Percentiles rank a stretch among this genome's conserved stretches.
Conservation (phyloP, 2,888 invertebrate species). For the Orgyia antiqua region DNA sequence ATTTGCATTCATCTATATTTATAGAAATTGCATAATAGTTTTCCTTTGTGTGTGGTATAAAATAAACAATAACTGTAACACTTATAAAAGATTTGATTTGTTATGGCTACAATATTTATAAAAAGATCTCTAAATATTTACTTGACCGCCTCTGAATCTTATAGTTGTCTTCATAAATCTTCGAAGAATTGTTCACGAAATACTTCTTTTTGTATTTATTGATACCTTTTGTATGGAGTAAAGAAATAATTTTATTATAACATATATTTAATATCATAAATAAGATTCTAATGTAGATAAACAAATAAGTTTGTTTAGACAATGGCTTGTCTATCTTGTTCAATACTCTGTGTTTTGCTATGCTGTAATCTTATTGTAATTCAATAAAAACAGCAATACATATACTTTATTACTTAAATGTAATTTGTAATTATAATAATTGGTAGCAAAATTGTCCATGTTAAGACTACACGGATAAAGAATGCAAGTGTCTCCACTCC, state of each 20-base stretch:
- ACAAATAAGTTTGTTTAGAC: not conserved
- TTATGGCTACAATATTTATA: conserved; percentile 20
- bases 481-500: no score
- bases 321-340: not conserved
- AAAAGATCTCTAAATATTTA: conserved; percentile 22
- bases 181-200: conserved; percentile 15
- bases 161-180: conserved; percentile 22
- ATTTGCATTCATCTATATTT: no score
- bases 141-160: conserved; percentile 15
- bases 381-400: no score
- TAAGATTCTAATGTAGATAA: not conserved
- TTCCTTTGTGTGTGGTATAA: no score
- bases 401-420: no score
- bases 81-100: conserved; percentile 16
- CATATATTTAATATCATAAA: not conserved
- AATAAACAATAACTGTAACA: not conserved
- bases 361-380: not conserved
- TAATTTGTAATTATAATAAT: no score
- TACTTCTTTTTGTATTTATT: conserved; percentile 15
- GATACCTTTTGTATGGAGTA: conserved; percentile 12
- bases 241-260: conserved; percentile 8
- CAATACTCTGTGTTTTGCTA: not conserved
- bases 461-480: no score
- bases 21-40: no score
- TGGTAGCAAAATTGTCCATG: no score